These are phyloP conservation scores for Dioctria linearis DNA, from an alignment of 2,888 invertebrate genomes.

Conservation along the genomic window DNA sequence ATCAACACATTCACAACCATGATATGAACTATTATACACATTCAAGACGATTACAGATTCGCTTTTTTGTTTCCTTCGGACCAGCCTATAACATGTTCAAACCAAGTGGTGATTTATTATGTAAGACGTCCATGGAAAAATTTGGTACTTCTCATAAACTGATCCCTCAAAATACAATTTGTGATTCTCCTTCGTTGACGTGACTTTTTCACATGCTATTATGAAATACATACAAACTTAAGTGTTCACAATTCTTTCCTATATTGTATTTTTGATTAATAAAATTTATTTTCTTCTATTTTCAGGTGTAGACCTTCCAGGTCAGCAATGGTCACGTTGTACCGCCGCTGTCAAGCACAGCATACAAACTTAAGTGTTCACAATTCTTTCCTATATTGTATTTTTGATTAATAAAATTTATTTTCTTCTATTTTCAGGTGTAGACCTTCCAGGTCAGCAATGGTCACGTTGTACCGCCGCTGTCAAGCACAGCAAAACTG, in stretches of 20 bases:
- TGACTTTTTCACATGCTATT: too few relatives aligned
- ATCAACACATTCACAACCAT: conserved; percentile 33
- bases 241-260: neutral
- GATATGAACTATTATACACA: too few relatives aligned
- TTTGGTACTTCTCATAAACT: conserved; percentile 26
- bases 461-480: conserved; percentile 70
- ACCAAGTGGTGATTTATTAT: neutral
- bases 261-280: conserved; percentile 39
- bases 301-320: conserved; percentile 70
- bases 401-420: conserved; percentile 44
- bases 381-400: conserved; percentile 1
- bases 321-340: conserved; percentile 71
- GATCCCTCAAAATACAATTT: conserved; percentile 33
- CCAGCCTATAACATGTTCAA: neutral
- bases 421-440: conserved; percentile 64
- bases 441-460: conserved; percentile 71
- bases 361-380: too few relatives aligned
- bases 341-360: conserved; percentile 69
- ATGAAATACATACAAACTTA: too few relatives aligned
- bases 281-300: conserved; percentile 54
- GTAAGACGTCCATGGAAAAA: too few relatives aligned
- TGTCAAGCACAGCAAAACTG: conserved; percentile 69
- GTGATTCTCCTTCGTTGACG: neutral
- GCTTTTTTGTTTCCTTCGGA: neutral
- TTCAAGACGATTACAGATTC: neutral